Percentiles rank a stretch among this genome's conserved stretches.
phyloP scores from a whole-genome alignment of 2,113 vertebrate species.

The Stictonetta naevosa region DNA sequence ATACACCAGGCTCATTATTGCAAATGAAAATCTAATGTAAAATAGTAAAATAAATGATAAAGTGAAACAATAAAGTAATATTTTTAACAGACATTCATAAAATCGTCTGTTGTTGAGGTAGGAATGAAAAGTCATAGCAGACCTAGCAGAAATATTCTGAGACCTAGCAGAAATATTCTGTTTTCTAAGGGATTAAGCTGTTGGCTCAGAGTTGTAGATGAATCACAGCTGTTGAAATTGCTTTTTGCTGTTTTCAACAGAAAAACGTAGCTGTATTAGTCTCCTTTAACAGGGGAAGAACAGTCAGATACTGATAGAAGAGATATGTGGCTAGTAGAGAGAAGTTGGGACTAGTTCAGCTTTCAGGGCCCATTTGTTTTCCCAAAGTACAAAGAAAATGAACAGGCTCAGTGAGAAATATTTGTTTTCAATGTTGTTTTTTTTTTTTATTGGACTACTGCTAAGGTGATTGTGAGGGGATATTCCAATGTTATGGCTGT shows the following conservation, averaged over 20 bases:
- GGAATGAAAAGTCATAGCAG: background rate
- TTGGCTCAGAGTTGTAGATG: background rate
- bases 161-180: background rate
- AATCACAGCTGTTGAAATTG: slow-evolving; percentile 1
- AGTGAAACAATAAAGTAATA: background rate
- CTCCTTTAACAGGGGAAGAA: slow-evolving; percentile 1
- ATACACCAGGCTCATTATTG: background rate
- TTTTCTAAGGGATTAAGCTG: background rate
- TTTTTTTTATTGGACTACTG: background rate
- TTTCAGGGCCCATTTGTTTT: slow-evolving; percentile 1
- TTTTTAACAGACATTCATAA: background rate
- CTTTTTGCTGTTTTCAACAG: background rate
- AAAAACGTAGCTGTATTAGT: background rate
- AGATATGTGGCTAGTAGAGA: background rate
- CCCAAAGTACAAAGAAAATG: background rate
- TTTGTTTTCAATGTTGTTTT: background rate
- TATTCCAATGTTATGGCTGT: background rate
- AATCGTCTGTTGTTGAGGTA: background rate
- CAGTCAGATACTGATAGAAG: background rate
- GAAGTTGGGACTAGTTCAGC: background rate
- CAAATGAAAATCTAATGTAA: background rate
- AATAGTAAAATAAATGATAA: background rate
- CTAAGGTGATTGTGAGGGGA: background rate
- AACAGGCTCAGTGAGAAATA: background rate
- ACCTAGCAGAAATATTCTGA: background rate